Evolutionary conservation across 2,888 invertebrate genomes (phyloP).

Genomic region (Polydesmus complanatus): DNA sequence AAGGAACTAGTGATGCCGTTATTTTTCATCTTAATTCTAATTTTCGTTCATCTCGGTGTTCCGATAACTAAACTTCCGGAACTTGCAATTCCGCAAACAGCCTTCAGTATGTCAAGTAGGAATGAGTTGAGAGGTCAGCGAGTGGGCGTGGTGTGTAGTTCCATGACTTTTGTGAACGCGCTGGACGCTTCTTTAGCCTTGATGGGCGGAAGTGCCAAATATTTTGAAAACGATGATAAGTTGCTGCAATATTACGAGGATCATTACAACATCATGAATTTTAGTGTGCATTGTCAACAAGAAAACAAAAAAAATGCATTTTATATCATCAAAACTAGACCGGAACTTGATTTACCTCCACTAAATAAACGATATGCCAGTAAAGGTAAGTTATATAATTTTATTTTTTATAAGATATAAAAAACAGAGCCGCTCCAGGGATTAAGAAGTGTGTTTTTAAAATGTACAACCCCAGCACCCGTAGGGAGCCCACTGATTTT

Average conservation of each 20-base stretch:
- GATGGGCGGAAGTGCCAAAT: neutral
- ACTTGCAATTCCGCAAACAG: neutral
- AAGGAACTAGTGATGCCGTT: constrained; percentile 66
- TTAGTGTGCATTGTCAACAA: neutral
- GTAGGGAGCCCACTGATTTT: too few relatives aligned
- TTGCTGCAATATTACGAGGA: neutral
- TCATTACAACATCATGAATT: neutral
- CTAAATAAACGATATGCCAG: neutral
- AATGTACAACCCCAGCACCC: too few relatives aligned
- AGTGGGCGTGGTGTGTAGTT: neutral
- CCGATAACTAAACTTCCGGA: neutral
- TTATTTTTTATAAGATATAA: too few relatives aligned
- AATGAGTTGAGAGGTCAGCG: neutral
- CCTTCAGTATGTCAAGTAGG: neutral
- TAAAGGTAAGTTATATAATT: too few relatives aligned
- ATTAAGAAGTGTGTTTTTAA: too few relatives aligned
- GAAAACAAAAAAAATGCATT: neutral
- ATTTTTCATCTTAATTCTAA: constrained; percentile 58
- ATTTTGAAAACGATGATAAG: neutral
- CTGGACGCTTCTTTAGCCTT: neutral
- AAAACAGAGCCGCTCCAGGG: too few relatives aligned
- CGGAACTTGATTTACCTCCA: neutral
- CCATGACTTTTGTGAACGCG: neutral
- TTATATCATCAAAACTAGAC: neutral
- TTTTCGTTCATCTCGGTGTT: constrained; percentile 38